A percentile compares a stretch with the other conserved stretches of the same genome.
These are phyloP conservation scores for Parnassius mnemosyne DNA, from an alignment of 2,888 invertebrate genomes.

Conservation along the genomic window DNA sequence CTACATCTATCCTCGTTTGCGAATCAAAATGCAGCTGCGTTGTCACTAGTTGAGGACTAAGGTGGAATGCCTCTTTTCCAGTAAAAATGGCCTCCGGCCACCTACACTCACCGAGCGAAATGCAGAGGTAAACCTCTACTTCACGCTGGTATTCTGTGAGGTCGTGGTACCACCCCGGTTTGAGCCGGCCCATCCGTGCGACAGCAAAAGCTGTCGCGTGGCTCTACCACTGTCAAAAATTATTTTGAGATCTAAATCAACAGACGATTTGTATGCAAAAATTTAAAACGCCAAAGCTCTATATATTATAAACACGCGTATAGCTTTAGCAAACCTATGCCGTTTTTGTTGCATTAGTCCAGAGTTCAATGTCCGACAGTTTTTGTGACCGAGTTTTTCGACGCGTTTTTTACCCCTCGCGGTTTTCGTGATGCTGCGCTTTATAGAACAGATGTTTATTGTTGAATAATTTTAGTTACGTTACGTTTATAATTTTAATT, in stretches of 20 bases:
- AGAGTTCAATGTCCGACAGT: slow-evolving; percentile 29
- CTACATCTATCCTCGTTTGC: too few relatives aligned
- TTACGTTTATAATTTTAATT: slow-evolving; percentile 18
- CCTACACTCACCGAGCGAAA: too few relatives aligned
- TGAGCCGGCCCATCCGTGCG: too few relatives aligned
- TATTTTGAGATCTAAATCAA: slow-evolving; percentile 22
- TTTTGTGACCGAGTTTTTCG: slow-evolving; percentile 25
- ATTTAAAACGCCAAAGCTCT: slow-evolving; percentile 7
- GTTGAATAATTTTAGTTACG: background rate
- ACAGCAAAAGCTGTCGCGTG: too few relatives aligned
- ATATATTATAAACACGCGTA: slow-evolving; percentile 13
- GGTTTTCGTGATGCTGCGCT: slow-evolving; percentile 7
- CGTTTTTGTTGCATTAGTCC: slow-evolving; percentile 33
- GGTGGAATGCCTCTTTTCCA: too few relatives aligned
- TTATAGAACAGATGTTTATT: slow-evolving; percentile 16
- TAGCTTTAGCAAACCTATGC: slow-evolving; percentile 23
- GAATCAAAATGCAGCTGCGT: too few relatives aligned
- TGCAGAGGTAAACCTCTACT: too few relatives aligned
- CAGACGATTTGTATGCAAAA: slow-evolving; percentile 1
- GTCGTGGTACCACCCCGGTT: too few relatives aligned
- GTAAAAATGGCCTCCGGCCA: too few relatives aligned
- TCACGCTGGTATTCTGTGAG: too few relatives aligned
- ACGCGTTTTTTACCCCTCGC: slow-evolving; percentile 8
- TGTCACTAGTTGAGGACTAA: too few relatives aligned
- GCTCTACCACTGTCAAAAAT: too few relatives aligned